Evolutionary conservation across 2,797 vertebrate species (phyloP).

Genomic region (Enteromius afrohamiltoni): DNA sequence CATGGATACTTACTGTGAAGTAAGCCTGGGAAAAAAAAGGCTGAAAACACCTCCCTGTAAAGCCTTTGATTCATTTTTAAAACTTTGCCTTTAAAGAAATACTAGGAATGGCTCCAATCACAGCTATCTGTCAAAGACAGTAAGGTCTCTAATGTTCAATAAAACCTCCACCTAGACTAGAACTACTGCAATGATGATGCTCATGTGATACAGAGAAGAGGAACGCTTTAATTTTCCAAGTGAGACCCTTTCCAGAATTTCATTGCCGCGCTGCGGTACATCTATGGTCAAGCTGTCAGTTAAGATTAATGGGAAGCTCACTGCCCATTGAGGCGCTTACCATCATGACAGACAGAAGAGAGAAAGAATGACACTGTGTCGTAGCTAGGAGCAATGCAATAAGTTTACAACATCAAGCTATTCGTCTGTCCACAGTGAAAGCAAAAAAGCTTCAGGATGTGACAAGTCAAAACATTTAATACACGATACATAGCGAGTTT

Average conservation of each 20-base stretch:
- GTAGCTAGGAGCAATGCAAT: background rate
- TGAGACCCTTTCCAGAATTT: conserved; percentile 35
- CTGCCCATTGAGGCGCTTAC: conserved; percentile 29
- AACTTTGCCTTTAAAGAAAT: conserved; percentile 30
- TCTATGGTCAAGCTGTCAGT: conserved; percentile 42
- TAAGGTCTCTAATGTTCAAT: conserved; percentile 26
- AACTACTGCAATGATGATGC: conserved; percentile 27
- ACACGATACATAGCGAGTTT: background rate
- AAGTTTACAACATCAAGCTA: background rate
- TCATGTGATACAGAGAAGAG: conserved; percentile 2
- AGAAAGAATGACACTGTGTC: background rate
- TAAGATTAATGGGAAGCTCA: conserved; percentile 44
- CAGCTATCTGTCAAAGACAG: conserved; percentile 48
- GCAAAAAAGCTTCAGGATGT: conserved; percentile 9
- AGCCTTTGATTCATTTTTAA: conserved; percentile 56
- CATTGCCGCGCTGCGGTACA: conserved; percentile 20
- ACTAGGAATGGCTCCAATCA: conserved; percentile 46
- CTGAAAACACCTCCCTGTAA: background rate
- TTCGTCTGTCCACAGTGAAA: conserved; percentile 21
- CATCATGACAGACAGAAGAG: conserved; percentile 17
- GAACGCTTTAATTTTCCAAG: conserved; percentile 38
- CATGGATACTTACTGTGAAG: conserved; percentile 20
- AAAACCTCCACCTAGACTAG: conserved; percentile 13
- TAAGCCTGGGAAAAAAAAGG: conserved; percentile 34
- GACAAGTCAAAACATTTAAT: conserved; percentile 6